A percentile compares a stretch with the other conserved stretches of the same genome.
These are phyloP conservation scores for Tapera naevia DNA, from an alignment of 2,797 vertebrate genomes.

Conservation along the genomic window DNA sequence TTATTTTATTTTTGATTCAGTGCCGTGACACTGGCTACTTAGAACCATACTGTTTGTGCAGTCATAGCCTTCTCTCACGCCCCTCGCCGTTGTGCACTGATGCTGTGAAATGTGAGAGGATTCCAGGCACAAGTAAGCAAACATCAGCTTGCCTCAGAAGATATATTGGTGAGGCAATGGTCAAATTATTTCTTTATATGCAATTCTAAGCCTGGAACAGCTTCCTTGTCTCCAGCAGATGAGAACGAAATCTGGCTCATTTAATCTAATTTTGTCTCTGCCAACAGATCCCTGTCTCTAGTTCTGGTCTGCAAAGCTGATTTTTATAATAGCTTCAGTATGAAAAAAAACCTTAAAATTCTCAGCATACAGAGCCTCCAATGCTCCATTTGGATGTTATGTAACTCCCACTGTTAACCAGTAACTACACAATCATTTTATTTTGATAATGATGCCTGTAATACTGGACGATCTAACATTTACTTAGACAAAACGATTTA, in stretches of 20 bases:
- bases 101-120: neutral
- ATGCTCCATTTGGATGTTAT: conserved; percentile 7
- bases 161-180: neutral
- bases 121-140: neutral
- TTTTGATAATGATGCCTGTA: neutral
- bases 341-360: neutral
- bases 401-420: conserved; percentile 1
- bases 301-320: conserved; percentile 45
- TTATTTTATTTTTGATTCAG: conserved; percentile 23
- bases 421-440: neutral
- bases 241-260: conserved; percentile 56
- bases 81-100: neutral
- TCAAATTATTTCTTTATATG: conserved; percentile 1
- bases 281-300: conserved; percentile 57
- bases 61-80: neutral
- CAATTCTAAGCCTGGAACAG: conserved; percentile 14
- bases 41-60: neutral
- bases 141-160: neutral
- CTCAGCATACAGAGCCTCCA: neutral
- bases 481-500: conserved; percentile 23
- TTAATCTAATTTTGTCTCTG: conserved; percentile 62
- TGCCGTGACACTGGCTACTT: neutral
- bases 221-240: conserved; percentile 51
- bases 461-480: neutral
- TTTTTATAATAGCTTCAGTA: conserved; percentile 51